Evolutionary conservation across 2,113 vertebrate genomes (phyloP).

Genomic region (Dryoscopus gambensis): DNA sequence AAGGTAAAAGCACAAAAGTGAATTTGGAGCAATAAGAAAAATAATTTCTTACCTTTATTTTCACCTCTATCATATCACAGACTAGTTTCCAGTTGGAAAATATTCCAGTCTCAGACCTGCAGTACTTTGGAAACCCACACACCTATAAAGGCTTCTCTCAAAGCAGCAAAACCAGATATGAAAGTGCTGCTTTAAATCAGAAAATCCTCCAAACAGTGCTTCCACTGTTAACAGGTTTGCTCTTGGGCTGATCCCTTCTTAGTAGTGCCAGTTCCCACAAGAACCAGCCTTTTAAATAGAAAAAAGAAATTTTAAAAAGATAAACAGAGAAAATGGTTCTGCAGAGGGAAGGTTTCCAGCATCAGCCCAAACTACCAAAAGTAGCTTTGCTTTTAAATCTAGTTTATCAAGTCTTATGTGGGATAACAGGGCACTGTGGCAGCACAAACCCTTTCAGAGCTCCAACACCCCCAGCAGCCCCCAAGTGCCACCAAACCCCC

Average conservation of each 20-base stretch:
- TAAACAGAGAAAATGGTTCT: neutral
- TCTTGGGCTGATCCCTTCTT: neutral
- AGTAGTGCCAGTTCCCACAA: neutral
- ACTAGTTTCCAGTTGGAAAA: neutral
- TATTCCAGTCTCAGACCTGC: neutral
- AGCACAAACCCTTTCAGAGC: neutral
- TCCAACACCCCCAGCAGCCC: neutral
- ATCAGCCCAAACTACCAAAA: neutral
- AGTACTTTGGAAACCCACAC: neutral
- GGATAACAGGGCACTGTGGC: neutral
- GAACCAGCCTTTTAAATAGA: neutral
- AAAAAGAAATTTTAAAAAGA: rapidly evolving
- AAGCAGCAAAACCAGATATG: neutral
- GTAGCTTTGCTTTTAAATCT: neutral
- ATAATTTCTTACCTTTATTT: neutral
- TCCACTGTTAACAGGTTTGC: neutral
- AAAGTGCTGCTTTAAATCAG: neutral
- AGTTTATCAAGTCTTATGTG: neutral
- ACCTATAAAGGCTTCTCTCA: neutral
- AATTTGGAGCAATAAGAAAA: neutral
- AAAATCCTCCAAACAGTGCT: neutral
- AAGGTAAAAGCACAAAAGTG: neutral
- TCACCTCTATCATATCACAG: neutral
- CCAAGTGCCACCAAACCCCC: neutral
- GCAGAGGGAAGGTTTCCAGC: neutral